Base-by-base conservation (phyloP, 2,797 vertebrate species). In the Myotis daubentonii region DNA sequence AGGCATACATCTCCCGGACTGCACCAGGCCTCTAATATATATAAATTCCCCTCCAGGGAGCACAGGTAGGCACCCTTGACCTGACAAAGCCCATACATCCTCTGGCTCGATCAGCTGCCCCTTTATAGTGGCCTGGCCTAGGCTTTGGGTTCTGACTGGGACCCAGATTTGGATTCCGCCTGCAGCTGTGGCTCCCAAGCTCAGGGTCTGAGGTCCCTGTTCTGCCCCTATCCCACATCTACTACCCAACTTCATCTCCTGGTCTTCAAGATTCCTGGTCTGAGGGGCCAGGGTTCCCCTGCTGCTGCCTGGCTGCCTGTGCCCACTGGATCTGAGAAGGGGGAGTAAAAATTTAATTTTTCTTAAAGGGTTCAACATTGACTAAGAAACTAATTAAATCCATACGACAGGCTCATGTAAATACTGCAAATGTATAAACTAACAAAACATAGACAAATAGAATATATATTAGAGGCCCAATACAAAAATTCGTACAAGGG, bases 41-140 rank as follows among this genome's bases (percentile, higher is more conserved):
- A 60, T 65, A 38, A 30, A 28, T 47, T 99, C 98, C 99, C 99
- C 97, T 99, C 99, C 0, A 99, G 99, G 93, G 98, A 98, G 96
- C 99, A 99, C 78, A 99, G 98, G 94, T 99, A 99, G 98, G 99
- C 99, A n/a, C 28, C 47, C 28, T 19, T 49, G 72, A 49, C 8
- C 74, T 44, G 16, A 19, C 22, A 28, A 51, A 47, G 12, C 17
- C 30, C 47, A 33, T 33, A 19, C n/a, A 49, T 51, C 74, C 19
- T 33, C 74, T 76, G 11, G 19, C 30, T 17, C 0, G 0, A 33
- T 33, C 10, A 3, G 10, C 47, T 51, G 47, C 47, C 47, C n/a
- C 16, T n/a, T 33, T 66, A n/a, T 1, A 66, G 65, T n/a, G n/a
- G 16, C 65, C 65, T n/a, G 47, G 47, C 30, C 47, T 49, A 60